A percentile compares a stretch with the other conserved stretches of the same genome.
Conservation (phyloP, 2,113 vertebrate species). For the Poecile atricapillus region DNA sequence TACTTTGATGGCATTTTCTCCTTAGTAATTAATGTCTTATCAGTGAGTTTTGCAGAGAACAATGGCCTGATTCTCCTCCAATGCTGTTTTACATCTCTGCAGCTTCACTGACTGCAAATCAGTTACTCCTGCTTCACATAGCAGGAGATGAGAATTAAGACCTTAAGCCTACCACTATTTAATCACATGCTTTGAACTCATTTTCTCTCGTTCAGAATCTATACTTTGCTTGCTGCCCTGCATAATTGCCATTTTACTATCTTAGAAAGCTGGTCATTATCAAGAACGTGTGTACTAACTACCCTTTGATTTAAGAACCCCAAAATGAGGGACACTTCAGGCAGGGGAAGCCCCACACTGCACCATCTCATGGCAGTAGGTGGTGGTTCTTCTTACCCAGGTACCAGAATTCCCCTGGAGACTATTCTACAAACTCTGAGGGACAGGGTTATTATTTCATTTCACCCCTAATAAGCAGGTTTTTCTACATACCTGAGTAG, state of each 20-base stretch:
- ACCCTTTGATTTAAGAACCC: background rate
- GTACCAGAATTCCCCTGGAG: background rate
- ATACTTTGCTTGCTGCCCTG: background rate
- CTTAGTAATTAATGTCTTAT: slow-evolving; percentile 65
- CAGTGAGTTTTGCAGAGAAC: slow-evolving; percentile 45
- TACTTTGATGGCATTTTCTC: slow-evolving; percentile 58
- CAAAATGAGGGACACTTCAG: background rate
- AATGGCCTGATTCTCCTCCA: slow-evolving; percentile 51
- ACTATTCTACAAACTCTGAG: background rate
- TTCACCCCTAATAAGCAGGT: background rate
- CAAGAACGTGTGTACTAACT: background rate
- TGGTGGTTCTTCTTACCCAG: background rate
- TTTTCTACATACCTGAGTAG: background rate
- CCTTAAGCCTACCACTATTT: slow-evolving; percentile 21
- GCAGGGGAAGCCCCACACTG: background rate
- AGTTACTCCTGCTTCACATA: slow-evolving; percentile 24
- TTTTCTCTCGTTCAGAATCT: slow-evolving; percentile 34
- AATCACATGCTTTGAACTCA: slow-evolving; percentile 20
- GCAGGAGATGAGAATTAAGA: slow-evolving; percentile 7
- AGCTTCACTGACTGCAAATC: slow-evolving; percentile 25
- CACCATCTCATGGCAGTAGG: background rate
- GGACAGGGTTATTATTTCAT: background rate
- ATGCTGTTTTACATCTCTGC: slow-evolving; percentile 36
- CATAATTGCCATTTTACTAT: background rate
- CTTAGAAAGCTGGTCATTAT: background rate